Evolutionary conservation across 2,113 vertebrate species (phyloP), one percentile per base, ranked within the genome.

Genomic region (Lophochroa leadbeateri): DNA sequence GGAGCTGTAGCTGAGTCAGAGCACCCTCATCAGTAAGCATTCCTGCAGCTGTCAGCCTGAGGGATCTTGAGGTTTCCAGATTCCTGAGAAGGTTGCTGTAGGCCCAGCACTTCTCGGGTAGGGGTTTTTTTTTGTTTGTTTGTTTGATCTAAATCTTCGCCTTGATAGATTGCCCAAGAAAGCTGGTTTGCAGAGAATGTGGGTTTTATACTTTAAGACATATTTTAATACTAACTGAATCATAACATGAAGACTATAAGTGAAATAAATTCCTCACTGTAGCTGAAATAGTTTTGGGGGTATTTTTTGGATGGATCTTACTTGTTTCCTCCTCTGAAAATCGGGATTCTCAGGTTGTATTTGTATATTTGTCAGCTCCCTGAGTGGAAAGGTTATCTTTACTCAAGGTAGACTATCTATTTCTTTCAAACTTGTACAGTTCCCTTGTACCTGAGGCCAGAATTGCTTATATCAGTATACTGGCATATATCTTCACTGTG

Each of bases 161-260:
- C 29, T 33, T 76, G 17, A 18, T 28, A 69, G 19, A 27, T 37
- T 37, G 44, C 18, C 53, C 18, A 33, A 55, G 53, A 55, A 55
- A 18, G 18, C 29, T 55, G 18, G 17, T 55, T 55, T 55, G 53
- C 39, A 41, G 35, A n/a, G 17, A 68, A 55, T 0, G 1, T 79
- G 0, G 1, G 2, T 12, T 50, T 46, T 33, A 37, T 65, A 8
- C 2, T 0, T 52, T 21, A 25, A n/a, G 20, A 41, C 20, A 3
- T 37, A 10, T 58, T 79, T 50, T 72, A 67, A 31, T 41, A 41
- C 8, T n/a, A 31, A n/a, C 7, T 28, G 49, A 64, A 49, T 23
- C 24, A 25, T 17, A 29, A 39, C 5, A 7, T 37, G 20, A 78
- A 55, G n/a, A 41, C 52, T 60, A 3, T 7, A 18, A 70, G 23